These are phyloP conservation scores for Macrophya annulata DNA, from an alignment of 2,888 invertebrate species.

Conservation along the genomic window DNA sequence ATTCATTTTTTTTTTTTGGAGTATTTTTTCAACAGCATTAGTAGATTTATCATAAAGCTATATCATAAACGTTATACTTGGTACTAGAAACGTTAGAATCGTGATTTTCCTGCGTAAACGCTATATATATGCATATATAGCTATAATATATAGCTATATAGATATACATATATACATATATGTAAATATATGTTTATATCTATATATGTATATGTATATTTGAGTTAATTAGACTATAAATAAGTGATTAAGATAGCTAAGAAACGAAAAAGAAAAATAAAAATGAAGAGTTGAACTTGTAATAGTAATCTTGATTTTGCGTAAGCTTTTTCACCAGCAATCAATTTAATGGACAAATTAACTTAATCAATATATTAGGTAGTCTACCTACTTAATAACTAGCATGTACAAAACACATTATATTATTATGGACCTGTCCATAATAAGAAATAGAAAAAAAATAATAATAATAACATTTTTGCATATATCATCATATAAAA, in stretches of 20 bases:
- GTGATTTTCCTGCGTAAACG: constrained; percentile 15
- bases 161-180: not conserved
- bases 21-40: constrained; percentile 29
- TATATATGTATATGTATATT: not conserved
- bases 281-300: constrained; percentile 31
- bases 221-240: constrained; percentile 30
- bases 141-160: not conserved
- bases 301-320: constrained; percentile 68
- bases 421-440: constrained; percentile 71
- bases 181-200: not conserved
- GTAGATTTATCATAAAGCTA: constrained; percentile 36
- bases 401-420: constrained; percentile 70
- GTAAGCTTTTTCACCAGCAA: constrained; percentile 60
- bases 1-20: not conserved
- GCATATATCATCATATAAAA: constrained; percentile 64
- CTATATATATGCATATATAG: not conserved
- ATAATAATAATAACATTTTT: constrained; percentile 64
- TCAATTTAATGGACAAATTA: constrained; percentile 60
- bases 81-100: constrained; percentile 32
- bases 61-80: constrained; percentile 28
- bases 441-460: constrained; percentile 61
- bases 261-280: constrained; percentile 3
- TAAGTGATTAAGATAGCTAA: constrained; percentile 7
- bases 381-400: constrained; percentile 64
- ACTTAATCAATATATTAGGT: constrained; percentile 66